A percentile compares a stretch with the other conserved stretches of the same genome.
phyloP scores from a whole-genome alignment of 92 coral and sea anemone genomes.

The Blastomussa wellsi region DNA sequence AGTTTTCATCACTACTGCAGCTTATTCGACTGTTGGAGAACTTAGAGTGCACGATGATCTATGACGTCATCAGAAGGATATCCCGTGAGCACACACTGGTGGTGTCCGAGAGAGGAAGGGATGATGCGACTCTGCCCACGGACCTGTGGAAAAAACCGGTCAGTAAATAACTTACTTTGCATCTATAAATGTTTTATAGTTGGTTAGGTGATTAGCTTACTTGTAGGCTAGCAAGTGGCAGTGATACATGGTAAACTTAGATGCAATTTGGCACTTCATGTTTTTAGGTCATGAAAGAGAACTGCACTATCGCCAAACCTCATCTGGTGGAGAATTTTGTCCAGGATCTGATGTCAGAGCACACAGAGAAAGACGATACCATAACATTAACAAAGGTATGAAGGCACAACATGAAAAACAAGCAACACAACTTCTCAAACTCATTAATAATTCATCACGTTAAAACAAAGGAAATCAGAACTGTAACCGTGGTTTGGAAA shows the following conservation, averaged over 20 bases:
- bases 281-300: constrained; percentile 92
- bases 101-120: constrained; percentile 96
- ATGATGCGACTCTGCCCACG: constrained; percentile 95
- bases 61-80: constrained; percentile 90
- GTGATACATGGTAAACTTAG: background rate
- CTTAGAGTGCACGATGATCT: constrained; percentile 94
- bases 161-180: background rate
- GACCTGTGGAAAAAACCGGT: constrained; percentile 99
- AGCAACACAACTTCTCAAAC: too few relatives aligned
- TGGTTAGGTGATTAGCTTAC: background rate
- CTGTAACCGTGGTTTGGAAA: too few relatives aligned
- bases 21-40: constrained; percentile 88
- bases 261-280: background rate
- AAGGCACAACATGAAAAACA: too few relatives aligned
- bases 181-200: background rate
- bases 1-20: constrained; percentile 28
- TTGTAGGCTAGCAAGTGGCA: background rate
- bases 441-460: too few relatives aligned
- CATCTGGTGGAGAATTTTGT: constrained; percentile 94
- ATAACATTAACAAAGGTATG: constrained; percentile 78
- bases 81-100: constrained; percentile 98
- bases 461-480: too few relatives aligned
- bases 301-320: constrained; percentile 89
- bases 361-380: constrained; percentile 75
- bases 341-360: constrained; percentile 85